phyloP scores from a whole-genome alignment of 1,140 invertebrate species.

The Drosophila mauritiana region DNA sequence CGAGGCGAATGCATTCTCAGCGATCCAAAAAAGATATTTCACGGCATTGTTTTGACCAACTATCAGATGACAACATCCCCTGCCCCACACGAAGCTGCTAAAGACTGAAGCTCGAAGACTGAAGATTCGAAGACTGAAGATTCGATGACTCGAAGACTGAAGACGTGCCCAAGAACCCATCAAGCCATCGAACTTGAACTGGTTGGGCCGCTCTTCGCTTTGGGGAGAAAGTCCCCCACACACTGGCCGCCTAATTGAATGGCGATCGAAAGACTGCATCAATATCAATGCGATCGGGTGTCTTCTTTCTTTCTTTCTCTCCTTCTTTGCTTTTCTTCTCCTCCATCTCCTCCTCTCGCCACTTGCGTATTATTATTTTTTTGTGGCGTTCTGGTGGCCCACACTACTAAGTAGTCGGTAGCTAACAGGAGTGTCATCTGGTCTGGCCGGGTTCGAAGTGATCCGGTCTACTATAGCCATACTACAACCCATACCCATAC shows the following conservation, averaged over 20 bases:
- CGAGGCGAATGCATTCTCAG: constrained; percentile 26
- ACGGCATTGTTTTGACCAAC: constrained; percentile 16
- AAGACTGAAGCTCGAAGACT: neutral
- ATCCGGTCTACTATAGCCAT: constrained; percentile 16
- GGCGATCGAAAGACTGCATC: constrained; percentile 18
- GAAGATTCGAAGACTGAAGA: neutral
- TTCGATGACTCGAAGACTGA: neutral
- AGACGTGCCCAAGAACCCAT: constrained; percentile 16
- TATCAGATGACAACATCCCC: constrained; percentile 17
- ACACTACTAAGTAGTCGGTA: constrained; percentile 25
- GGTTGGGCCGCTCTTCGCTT: constrained; percentile 8
- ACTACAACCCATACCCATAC: constrained; percentile 4
- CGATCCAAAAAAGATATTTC: constrained; percentile 5
- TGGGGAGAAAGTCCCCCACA: constrained; percentile 50
- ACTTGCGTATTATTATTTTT: neutral
- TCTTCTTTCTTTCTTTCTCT: constrained; percentile 16
- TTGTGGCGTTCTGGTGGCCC: constrained; percentile 40
- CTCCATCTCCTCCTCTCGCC: constrained; percentile 3
- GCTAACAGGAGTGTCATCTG: constrained; percentile 48
- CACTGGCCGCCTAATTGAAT: constrained; percentile 30
- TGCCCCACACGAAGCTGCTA: constrained; percentile 19
- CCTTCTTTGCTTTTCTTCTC: constrained; percentile 10
- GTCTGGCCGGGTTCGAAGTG: constrained; percentile 5
- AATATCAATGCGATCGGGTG: constrained; percentile 52
- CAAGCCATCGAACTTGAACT: constrained; percentile 44